Evolutionary conservation across 1,140 invertebrate genomes (phyloP).

Genomic region (Periplaneta americana): DNA sequence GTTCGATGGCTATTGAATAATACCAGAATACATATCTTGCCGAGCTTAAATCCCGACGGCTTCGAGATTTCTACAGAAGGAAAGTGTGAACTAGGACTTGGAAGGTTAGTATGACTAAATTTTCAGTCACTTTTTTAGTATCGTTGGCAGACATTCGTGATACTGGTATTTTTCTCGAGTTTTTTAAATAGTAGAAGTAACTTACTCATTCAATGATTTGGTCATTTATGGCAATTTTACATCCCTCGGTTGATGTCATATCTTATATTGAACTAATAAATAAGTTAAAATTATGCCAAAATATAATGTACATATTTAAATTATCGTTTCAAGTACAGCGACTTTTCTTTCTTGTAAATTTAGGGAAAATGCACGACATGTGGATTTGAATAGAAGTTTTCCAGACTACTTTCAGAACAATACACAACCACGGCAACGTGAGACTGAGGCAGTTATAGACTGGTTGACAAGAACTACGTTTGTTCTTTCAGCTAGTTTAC

Average conservation of each 20-base stretch:
- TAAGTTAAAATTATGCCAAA: no score
- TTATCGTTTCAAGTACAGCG: no score
- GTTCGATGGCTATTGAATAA: slow-evolving; percentile 51
- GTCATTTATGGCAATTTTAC: no score
- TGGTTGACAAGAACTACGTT: slow-evolving; percentile 86
- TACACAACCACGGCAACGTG: slow-evolving; percentile 1
- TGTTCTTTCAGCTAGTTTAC: slow-evolving; percentile 93
- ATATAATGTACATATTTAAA: no score
- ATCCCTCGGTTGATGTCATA: no score
- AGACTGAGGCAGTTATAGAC: slow-evolving; percentile 69
- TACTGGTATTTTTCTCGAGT: no score
- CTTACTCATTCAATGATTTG: no score
- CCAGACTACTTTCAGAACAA: slow-evolving; percentile 67
- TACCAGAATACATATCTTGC: slow-evolving; percentile 84
- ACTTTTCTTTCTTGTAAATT: no score
- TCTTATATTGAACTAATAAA: no score
- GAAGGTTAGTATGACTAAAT: not conserved
- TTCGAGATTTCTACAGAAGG: slow-evolving; percentile 76
- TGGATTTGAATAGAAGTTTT: slow-evolving; percentile 86
- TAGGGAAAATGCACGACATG: slow-evolving; percentile 68
- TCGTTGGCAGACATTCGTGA: no score
- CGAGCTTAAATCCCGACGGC: slow-evolving; percentile 89
- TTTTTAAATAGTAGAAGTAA: no score
- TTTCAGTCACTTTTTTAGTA: not conserved
- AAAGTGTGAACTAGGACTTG: slow-evolving; percentile 33